These are phyloP conservation scores for Leptinotarsa rubiginosa DNA, from an alignment of 2,888 invertebrate genomes.

Conservation along the genomic window DNA sequence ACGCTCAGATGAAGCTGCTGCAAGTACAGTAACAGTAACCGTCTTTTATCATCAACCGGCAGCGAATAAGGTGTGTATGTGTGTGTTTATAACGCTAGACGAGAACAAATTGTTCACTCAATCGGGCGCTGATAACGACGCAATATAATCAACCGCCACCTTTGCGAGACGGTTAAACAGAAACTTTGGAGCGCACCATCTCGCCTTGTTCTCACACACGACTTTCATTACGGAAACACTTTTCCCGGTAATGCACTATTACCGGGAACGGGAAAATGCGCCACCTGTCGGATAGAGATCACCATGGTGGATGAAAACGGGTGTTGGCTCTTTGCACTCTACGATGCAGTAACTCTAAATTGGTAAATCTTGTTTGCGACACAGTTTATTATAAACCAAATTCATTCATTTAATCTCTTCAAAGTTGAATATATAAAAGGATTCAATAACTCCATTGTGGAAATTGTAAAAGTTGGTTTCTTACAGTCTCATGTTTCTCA, in stretches of 20 bases:
- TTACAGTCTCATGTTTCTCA: too few species aligned
- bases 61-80: not conserved
- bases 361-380: too few species aligned
- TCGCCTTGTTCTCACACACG: constrained; percentile 22
- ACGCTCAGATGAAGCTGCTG: not conserved
- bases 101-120: constrained; percentile 52
- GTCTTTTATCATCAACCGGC: not conserved
- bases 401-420: too few species aligned
- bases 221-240: constrained; percentile 24
- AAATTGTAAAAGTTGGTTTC: too few species aligned
- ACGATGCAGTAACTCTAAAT: not conserved
- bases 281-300: not conserved
- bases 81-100: constrained; percentile 25
- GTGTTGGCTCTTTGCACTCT: not conserved
- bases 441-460: too few species aligned
- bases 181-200: constrained; percentile 21
- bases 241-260: constrained; percentile 12
- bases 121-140: constrained; percentile 44
- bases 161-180: constrained; percentile 30
- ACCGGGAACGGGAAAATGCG: not conserved
- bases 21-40: not conserved
- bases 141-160: constrained; percentile 43
- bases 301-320: not conserved
- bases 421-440: too few species aligned
- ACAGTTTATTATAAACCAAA: too few species aligned